Evolutionary conservation across 2,888 invertebrate species (phyloP), one percentile per base, ranked within the genome.

Genomic region (Gonocerus acuteangulatus): DNA sequence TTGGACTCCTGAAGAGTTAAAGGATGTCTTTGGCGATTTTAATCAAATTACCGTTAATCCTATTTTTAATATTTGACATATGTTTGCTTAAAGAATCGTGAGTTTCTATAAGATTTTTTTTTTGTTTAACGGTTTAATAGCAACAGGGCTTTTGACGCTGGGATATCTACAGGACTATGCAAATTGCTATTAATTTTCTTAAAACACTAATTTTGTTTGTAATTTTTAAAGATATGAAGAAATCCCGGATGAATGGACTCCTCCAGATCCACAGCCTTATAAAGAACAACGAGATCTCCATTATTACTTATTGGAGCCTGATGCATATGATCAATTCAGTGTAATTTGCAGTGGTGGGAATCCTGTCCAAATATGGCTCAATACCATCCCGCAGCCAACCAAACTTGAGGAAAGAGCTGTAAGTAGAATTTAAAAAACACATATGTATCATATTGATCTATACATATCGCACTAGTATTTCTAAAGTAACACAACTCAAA

Each of bases 181-280:
- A 34, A 11, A 11, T 34, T 16, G 44, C 13, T 42, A 16, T 7
- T 42, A 3, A 18, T n/a, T 16, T 42, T 7, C n/a, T 42, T 42
- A 4, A 9, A 27, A 27, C 4, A 4, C 4, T 27, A 27, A 6
- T 27, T 27, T 6, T 27, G 9, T 9, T 7, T 42, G 44, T n/a
- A 42, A 7, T n/a, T 18, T n/a, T 42, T 42, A 39, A n/a, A 39
- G 39, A 15, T 92, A 89, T 78, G 86, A 87, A 66, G 85, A 87
- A 69, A 92, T 95, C 67, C 88, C 93, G 7, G 87, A 91, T 69
- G 87, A 94, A 71, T 97, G 96, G 95, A 87, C 89, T 66, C 86
- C 90, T 0, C 97, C 97, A 45, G 82, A 83, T 52, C 86, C 90
- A 0, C 87, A 89, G 72, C 87, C 91, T 0, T 97, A 92, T 76